Evolutionary conservation across 2,113 vertebrate species (phyloP), one percentile per base, ranked within the genome.

Genomic region (Rhinolophus sinicus): DNA sequence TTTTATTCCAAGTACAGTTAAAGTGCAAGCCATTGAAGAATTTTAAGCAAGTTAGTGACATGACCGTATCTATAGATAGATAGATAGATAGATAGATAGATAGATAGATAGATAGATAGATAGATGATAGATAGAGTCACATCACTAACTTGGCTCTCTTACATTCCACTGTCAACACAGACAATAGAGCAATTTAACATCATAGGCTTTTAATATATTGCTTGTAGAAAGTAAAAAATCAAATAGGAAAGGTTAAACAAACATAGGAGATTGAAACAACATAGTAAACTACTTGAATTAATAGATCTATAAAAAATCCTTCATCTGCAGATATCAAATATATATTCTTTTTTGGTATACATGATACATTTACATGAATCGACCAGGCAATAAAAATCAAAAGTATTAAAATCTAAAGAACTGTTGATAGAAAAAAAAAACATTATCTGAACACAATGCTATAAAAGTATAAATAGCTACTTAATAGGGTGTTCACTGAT

Each of bases 271-370:
- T 56, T 78, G 13, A 77, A 77, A 93, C 14, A 69, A 35, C 30
- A 77, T 30, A 86, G 40, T 62, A 73, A 92, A 83, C 18, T 33
- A 67, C 70, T 93, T 93, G 28, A 85, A 76, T 47, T 93, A 85
- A 54, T 64, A 89, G n/a, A 44, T 56, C 70, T 76, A 40, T 44
- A 56, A 54, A 56, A 9, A 56, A 56, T 35, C 22, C 6, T 77
- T 58, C 24, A 65, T 35, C 35, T 22, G 4, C 11, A 44, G 0
- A 67, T 54, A 56, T 15, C 60, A 85, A 85, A 77, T 56, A 86
- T 35, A 64, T 21, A 85, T 86, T 67, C 11, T 77, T 93, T 85
- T 58, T 30, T 44, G 40, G 78, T 76, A 77, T 38, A 84, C 24
- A 69, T 77, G 10, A 60, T 56, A 30, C 16, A 76, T 50, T 85